Evolutionary conservation across 2,113 vertebrate species (phyloP).

Genomic region (Oryctolagus cuniculus): mOryCun1.1 NC_091444.1:15662501-15663000

Average conservation of each 20-base stretch:
- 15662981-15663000: too few relatives aligned
- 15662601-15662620: background rate
- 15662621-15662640: background rate
- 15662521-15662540: background rate
- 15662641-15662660: background rate
- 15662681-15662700: background rate
- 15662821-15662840: too few relatives aligned
- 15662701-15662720: background rate
- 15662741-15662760: background rate
- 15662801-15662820: too few relatives aligned
- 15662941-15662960: too few relatives aligned
- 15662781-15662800: background rate
- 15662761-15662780: background rate
- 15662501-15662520: background rate
- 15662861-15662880: too few relatives aligned
- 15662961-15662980: too few relatives aligned
- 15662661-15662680: background rate
- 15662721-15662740: background rate
- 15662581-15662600: too few relatives aligned
- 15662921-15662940: too few relatives aligned
- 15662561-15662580: background rate
- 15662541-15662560: background rate
- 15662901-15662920: too few relatives aligned
- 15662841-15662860: too few relatives aligned
- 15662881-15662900: too few relatives aligned